Base-by-base conservation (phyloP, 2,113 vertebrate genomes). In the Caranx melampygus region DNA sequence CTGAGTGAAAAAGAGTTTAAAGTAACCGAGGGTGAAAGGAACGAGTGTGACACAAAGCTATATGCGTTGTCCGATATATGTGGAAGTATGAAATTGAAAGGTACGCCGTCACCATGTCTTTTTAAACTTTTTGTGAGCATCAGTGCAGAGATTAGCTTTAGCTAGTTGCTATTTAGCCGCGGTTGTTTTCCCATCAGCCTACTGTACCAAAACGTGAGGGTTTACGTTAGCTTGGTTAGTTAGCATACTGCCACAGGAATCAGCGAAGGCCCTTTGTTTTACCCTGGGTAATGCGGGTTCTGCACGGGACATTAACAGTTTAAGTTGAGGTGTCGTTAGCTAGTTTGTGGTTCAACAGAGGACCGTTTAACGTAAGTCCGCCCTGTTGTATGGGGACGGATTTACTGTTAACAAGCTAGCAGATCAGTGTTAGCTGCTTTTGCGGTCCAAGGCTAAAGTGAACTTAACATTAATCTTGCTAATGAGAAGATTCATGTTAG, bases 51-150 rank as follows among this genome's bases (percentile, higher is more conserved):
- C 81, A 89, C 80, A 81, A 86, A 89, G 90, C 91, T 80, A 64
- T 37, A 89, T 90, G 68, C 79, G 69, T 87, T 82, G 86, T 61
- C 81, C 75, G 79, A 83, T 80, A 86, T 71, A 90, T 88, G 67
- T 86, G 90, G 91, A 90, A 93, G 90, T 89, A 93, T 92, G 90
- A 87, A 90, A 89, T 74, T 86, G 75, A 93, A 92, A 95, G 94
- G 94, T 95, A 92, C 71, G 93, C 88, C 78, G 78, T 68, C 72
- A 86, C 68, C 75, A 68, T 61, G 71, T 92, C 75, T 92, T 93
- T 93, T 92, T 91, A 79, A 92, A 94, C 89, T 93, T 93, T 93
- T 91, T 91, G 86, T 81, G 42, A 89, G 82, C 90, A 89, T 54
- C 78, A 77, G 75, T 90, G 82, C 55, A 88, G 83, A 83, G 66